phyloP scores from a whole-genome alignment of 2,113 vertebrate species.

The Sphaerodactylus townsendi region DNA sequence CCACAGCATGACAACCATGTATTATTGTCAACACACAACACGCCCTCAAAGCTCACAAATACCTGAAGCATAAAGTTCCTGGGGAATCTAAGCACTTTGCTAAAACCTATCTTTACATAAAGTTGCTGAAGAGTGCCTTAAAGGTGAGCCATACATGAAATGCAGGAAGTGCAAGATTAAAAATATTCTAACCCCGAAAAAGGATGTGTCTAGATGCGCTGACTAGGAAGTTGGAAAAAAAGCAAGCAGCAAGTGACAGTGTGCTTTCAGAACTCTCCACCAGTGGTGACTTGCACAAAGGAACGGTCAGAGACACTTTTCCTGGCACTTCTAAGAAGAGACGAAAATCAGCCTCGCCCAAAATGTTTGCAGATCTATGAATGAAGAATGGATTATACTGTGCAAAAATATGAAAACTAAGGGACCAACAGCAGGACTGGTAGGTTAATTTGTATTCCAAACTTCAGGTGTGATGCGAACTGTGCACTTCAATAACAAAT shows the following conservation, averaged over 20 bases:
- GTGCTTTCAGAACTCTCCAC: conserved; percentile 4
- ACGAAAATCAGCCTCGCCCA: no score
- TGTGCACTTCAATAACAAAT: no score
- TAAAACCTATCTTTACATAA: background rate
- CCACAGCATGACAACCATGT: background rate
- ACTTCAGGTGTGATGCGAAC: no score
- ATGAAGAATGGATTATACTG: background rate
- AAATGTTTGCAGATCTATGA: background rate
- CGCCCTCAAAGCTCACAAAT: background rate
- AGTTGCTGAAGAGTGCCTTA: background rate
- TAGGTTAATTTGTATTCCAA: no score
- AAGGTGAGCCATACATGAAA: background rate
- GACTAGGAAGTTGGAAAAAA: background rate
- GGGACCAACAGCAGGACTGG: background rate
- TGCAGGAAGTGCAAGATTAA: conserved; percentile 31
- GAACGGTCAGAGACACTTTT: background rate
- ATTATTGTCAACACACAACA: background rate
- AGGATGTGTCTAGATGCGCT: background rate
- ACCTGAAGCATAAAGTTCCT: background rate
- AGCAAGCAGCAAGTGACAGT: background rate
- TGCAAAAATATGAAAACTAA: background rate
- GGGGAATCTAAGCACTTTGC: background rate
- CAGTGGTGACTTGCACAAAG: background rate
- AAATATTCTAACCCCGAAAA: conserved; percentile 29
- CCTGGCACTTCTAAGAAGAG: background rate